Evolutionary conservation across 2,797 vertebrate species (phyloP).

Genomic region (Nannoperca australis): DNA sequence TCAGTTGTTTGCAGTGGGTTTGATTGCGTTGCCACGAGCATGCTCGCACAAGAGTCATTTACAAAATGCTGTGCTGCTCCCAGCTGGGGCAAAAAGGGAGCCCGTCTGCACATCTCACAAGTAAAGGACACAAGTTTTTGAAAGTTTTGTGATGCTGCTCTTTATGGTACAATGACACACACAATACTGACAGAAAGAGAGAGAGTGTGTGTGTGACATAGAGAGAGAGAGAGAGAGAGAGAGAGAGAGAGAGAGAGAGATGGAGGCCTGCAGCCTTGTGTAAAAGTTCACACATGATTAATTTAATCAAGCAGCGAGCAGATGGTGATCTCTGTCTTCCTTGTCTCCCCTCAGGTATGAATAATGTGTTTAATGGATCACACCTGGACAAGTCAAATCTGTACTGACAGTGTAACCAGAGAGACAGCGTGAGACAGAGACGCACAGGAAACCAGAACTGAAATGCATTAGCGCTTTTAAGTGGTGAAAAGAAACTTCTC

Average conservation of each 20-base stretch:
- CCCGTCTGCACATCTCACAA: conserved; percentile 34
- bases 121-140: conserved; percentile 14
- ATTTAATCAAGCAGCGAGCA: conserved; percentile 56
- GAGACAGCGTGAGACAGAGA: neutral
- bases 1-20: conserved; percentile 28
- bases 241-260: neutral
- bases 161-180: conserved; percentile 2
- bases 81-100: conserved; percentile 24
- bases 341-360: conserved; percentile 32
- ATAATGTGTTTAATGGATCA: conserved; percentile 48
- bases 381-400: conserved; percentile 48
- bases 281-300: conserved; percentile 57
- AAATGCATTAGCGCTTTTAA: neutral
- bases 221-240: neutral
- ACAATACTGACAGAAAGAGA: neutral
- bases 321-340: conserved; percentile 51
- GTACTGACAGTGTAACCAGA: neutral
- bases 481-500: neutral
- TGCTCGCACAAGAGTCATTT: conserved; percentile 28
- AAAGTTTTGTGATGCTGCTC: conserved; percentile 16
- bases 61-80: conserved; percentile 33
- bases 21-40: conserved; percentile 23
- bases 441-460: neutral
- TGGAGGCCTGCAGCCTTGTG: neutral
- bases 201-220: neutral